Evolutionary conservation across 2,113 vertebrate species (phyloP).

Genomic region (Nicator chloris): DNA sequence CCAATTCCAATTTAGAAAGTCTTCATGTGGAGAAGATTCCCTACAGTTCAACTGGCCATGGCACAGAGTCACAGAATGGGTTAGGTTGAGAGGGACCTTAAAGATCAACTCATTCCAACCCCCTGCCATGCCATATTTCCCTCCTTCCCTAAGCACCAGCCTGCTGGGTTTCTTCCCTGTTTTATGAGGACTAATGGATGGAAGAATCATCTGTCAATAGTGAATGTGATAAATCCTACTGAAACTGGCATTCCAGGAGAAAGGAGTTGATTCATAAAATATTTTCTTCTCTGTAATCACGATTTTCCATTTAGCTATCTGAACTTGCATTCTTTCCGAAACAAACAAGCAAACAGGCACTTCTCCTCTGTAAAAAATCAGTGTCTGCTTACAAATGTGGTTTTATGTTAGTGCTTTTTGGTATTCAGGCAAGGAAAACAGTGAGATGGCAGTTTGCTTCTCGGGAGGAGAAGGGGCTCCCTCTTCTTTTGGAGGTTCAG

Average conservation of each 20-base stretch:
- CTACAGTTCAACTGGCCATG: neutral
- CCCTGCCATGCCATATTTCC: neutral
- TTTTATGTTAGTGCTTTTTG: neutral
- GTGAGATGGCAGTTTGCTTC: neutral
- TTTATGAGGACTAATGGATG: neutral
- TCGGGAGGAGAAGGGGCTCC: rapidly evolving
- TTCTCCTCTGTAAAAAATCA: neutral
- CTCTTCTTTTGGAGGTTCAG: neutral
- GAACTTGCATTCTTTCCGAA: neutral
- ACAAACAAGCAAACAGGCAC: neutral
- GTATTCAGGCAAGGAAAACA: neutral
- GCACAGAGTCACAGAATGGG: neutral
- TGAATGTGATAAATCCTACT: neutral
- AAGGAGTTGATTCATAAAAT: neutral
- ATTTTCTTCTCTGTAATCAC: neutral
- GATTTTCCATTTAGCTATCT: neutral
- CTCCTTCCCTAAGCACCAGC: neutral
- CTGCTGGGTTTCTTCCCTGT: neutral
- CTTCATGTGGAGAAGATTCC: neutral
- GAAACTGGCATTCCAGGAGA: neutral
- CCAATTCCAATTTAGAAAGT: neutral
- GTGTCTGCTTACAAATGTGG: neutral
- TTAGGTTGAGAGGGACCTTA: neutral
- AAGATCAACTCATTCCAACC: neutral
- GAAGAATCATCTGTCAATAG: neutral